Evolutionary conservation across 2,113 vertebrate genomes (phyloP), one percentile per base, ranked within the genome.

Genomic region (Tor tambroides): DNA sequence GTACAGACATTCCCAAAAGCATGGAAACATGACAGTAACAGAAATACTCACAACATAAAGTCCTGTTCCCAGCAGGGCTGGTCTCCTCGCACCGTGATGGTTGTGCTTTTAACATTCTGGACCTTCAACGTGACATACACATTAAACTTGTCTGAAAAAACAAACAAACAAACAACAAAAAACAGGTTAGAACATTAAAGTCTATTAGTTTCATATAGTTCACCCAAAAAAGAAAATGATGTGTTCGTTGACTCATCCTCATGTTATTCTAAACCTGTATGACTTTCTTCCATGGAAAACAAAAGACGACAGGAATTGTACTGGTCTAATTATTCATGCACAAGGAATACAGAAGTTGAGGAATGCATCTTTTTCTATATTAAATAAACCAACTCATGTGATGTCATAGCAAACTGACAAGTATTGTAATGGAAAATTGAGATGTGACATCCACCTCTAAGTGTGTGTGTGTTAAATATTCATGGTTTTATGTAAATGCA

Each of bases 61-160:
- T 99, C 97, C 89, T 99, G 98, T 12, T 99, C 98, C 97, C 97
- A 99, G 85, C 96, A 97, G 35, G 98, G 98, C 14, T 96, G 97
- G 69, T 97, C 95, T 4, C 98, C 98, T 7, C 97, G 95, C 17
- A 99, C 97, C 0, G 96, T 96, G 84, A 99, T 93, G 0, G 98
- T 99, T 0, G 97, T 98, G 86, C 98, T 99, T 95, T 99, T 99
- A 91, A 98, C 97, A 93, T 99, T 99, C 93, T 99, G 98, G 71
- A 99, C 98, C 92, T 99, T 99, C 89, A 99, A 88, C 0, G 97
- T 99, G 84, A 99, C 97, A 0, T 99, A 99, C 0, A 96, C 96
- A 85, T 99, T 98, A 93, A 98, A 99, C 91, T 97, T 98, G 89
- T 98, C 98, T 99, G 93, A n/a, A n/a, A n/a, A n/a, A n/a, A n/a